phyloP scores from a whole-genome alignment of 2,888 invertebrate species.

The Meganola albula region DNA sequence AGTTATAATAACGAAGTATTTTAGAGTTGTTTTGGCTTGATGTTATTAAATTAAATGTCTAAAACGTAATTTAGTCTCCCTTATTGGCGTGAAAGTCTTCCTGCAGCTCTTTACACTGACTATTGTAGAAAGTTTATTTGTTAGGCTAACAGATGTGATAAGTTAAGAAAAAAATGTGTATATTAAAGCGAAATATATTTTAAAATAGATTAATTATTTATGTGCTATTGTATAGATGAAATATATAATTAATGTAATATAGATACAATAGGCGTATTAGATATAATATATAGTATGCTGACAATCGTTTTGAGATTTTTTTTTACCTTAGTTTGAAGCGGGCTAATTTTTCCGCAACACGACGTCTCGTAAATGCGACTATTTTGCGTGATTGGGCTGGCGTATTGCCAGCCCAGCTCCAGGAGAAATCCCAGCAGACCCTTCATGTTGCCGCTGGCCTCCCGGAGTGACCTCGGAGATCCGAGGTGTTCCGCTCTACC shows the following conservation, averaged over 20 bases:
- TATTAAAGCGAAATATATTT: slow-evolving; percentile 56
- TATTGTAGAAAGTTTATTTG: slow-evolving; percentile 69
- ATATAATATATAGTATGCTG: slow-evolving; percentile 22
- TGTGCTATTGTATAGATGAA: slow-evolving; percentile 58
- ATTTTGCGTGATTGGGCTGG: too few relatives aligned
- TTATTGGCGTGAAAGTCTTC: slow-evolving; percentile 69
- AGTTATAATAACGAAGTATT: too few relatives aligned
- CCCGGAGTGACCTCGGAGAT: too few relatives aligned
- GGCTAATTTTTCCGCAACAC: too few relatives aligned
- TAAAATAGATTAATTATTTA: slow-evolving; percentile 52
- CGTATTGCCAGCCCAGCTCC: too few relatives aligned
- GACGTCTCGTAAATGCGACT: too few relatives aligned
- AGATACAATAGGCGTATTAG: slow-evolving; percentile 41
- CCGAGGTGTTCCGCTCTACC: too few relatives aligned
- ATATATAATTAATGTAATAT: slow-evolving; percentile 43
- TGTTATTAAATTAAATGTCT: slow-evolving; percentile 21
- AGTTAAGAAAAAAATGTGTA: slow-evolving; percentile 62
- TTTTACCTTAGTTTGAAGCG: too few relatives aligned
- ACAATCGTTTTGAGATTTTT: slow-evolving; percentile 33
- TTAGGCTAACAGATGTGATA: slow-evolving; percentile 75
- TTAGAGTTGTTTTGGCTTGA: too few relatives aligned
- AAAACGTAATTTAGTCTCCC: slow-evolving; percentile 18
- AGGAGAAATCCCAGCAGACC: too few relatives aligned
- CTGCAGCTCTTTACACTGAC: slow-evolving; percentile 78
- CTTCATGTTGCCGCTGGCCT: too few relatives aligned